Conservation (phyloP, 2,888 invertebrate species). For the Balanococcus diminutus region DNA sequence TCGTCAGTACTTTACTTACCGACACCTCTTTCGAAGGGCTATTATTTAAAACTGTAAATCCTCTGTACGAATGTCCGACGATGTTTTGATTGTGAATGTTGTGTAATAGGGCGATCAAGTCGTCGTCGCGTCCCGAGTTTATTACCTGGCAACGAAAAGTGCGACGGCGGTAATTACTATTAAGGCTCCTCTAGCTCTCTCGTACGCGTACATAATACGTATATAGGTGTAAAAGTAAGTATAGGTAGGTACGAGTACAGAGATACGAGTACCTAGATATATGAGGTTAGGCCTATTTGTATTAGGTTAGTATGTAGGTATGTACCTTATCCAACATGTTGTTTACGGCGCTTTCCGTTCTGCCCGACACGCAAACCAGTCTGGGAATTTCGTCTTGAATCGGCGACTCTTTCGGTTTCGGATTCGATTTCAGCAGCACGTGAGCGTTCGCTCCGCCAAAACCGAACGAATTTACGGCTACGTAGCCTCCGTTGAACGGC, state of each 20-base stretch:
- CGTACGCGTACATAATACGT: too few species aligned
- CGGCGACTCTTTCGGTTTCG: slow-evolving; percentile 70
- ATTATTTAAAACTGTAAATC: slow-evolving; percentile 76
- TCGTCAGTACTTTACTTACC: slow-evolving; percentile 59
- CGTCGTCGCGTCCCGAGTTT: slow-evolving; percentile 70
- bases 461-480: slow-evolving; percentile 95
- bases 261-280: too few species aligned
- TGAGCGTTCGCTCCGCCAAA: slow-evolving; percentile 99
- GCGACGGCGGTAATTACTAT: too few species aligned
- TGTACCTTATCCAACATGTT: slow-evolving; percentile 70
- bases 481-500: slow-evolving; percentile 88
- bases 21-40: slow-evolving; percentile 64
- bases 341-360: slow-evolving; percentile 80
- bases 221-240: too few species aligned
- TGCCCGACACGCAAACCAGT: slow-evolving; percentile 79
- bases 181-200: too few species aligned
- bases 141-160: slow-evolving; percentile 60
- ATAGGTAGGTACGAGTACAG: too few species aligned
- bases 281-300: too few species aligned
- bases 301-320: too few species aligned
- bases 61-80: slow-evolving; percentile 79
- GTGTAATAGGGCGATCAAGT: slow-evolving; percentile 78
- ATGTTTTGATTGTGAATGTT: slow-evolving; percentile 75
- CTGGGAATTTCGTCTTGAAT: slow-evolving; percentile 68
- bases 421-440: slow-evolving; percentile 80